Evolutionary conservation across 2,797 vertebrate species (phyloP), one percentile per base, ranked within the genome.

Genomic region (Novumbra hubbsi): DNA sequence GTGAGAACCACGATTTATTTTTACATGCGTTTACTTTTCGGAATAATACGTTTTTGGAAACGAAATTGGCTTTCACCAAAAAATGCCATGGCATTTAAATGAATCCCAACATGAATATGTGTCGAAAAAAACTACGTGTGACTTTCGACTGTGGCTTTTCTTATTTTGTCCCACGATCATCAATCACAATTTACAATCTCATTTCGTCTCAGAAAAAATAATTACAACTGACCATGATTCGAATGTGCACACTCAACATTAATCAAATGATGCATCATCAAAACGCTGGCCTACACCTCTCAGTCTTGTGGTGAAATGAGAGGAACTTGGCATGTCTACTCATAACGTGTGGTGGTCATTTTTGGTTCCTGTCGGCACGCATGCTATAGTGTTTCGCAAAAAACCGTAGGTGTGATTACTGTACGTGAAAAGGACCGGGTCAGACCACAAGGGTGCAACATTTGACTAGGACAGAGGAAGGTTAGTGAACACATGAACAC

Each of bases 401-500:
- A 1, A 45, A 45, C 41, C 41, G 11, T 45, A 45, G 41, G 60
- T 64, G 60, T 45, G 21, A 5, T 14, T 45, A 45, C 41, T 45
- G 17, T 72, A 30, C 71, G 73, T 21, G 32, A 70, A 27, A 63
- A 28, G 9, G 28, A 52, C 1, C 17, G 17, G 68, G 50, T 73
- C 45, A 24, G 14, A 19, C 15, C 49, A 21, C 28, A 6, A 38
- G 50, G 55, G 65, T 55, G 64, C 50, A 6, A 52, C 68, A 48
- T 70, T 60, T 68, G 57, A 41, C 6, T 71, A 63, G 70, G 68
- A 19, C 34, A 38, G 73, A 70, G 41, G 19, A 70, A 17, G 3
- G 57, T 69, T 66, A 60, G 14, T 41, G 73, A 4, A n/a, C 6
- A 9, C 19, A 9, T 21, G n/a, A n/a, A 73, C 81, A 85, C 81